Conservation (phyloP, 2,888 invertebrate species). For the Tenthredo mesomela region DNA sequence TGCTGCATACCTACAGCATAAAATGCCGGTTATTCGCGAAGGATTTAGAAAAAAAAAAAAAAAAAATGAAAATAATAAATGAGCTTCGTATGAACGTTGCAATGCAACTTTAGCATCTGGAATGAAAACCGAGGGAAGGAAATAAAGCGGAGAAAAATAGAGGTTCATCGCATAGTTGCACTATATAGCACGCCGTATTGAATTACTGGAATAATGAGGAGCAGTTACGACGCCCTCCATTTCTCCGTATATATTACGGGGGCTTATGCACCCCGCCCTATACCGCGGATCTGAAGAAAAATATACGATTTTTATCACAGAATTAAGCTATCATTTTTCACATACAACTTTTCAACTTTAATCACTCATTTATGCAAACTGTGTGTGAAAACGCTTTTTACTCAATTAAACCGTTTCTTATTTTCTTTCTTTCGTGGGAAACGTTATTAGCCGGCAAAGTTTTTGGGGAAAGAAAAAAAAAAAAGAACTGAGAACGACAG, state of each 20-base stretch:
- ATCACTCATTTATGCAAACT: slow-evolving; percentile 36
- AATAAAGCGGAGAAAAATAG: slow-evolving; percentile 27
- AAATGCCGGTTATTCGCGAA: background rate
- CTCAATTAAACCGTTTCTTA: background rate
- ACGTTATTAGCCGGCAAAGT: background rate
- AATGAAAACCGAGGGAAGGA: background rate
- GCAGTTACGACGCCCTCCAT: slow-evolving; percentile 42
- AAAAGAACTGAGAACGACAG: background rate
- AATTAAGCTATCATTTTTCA: slow-evolving; percentile 54
- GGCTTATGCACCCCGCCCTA: slow-evolving; percentile 40
- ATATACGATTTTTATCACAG: slow-evolving; percentile 52
- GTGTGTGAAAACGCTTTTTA: slow-evolving; percentile 30
- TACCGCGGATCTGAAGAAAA: slow-evolving; percentile 48
- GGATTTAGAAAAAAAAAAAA: background rate
- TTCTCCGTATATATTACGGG: slow-evolving; percentile 49
- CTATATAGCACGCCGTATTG: slow-evolving; percentile 39
- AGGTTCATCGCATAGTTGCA: slow-evolving; percentile 43
- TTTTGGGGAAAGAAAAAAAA: background rate
- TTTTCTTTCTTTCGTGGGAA: background rate
- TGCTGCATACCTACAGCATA: background rate
- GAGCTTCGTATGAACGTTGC: background rate
- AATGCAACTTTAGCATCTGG: background rate
- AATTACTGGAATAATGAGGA: slow-evolving; percentile 56
- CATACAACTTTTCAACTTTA: slow-evolving; percentile 41
- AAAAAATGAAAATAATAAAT: background rate